phyloP scores from a whole-genome alignment of 35 echinoderm and acorn worm genomes.

The Ptychodera flava region DNA sequence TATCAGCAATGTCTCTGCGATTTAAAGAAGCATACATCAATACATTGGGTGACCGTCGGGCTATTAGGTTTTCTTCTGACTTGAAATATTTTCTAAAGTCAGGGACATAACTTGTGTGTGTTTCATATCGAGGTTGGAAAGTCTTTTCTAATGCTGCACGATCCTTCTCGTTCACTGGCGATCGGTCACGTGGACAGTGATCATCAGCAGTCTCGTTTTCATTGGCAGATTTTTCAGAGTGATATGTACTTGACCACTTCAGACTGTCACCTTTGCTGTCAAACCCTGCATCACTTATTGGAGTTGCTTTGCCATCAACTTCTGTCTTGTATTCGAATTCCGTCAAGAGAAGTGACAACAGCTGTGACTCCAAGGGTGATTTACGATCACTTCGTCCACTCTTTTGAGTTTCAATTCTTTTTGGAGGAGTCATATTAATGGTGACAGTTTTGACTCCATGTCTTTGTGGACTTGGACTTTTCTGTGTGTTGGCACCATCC shows the following conservation, averaged over 20 bases:
- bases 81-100: not conserved
- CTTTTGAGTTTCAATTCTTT: not conserved
- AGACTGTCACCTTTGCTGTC: not conserved
- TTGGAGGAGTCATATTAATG: not conserved
- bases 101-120: not conserved
- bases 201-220: too few species aligned
- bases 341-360: not conserved
- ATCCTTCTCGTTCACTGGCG: not conserved
- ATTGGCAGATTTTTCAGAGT: not conserved
- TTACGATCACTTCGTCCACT: not conserved
- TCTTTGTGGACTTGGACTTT: not conserved
- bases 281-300: not conserved
- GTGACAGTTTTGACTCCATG: not conserved
- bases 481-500: too few species aligned
- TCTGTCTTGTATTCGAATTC: not conserved
- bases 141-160: not conserved
- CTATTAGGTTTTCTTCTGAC: not conserved
- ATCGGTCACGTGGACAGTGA: not conserved
- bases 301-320: not conserved
- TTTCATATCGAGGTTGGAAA: not conserved
- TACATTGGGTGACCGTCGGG: not conserved
- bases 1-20: not conserved
- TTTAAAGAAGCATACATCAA: not conserved
- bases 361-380: not conserved
- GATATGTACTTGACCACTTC: not conserved